Percentiles rank a stretch among this genome's conserved stretches.
Conservation (phyloP, 2,888 invertebrate species). For the Entomobrya proxima region DNA sequence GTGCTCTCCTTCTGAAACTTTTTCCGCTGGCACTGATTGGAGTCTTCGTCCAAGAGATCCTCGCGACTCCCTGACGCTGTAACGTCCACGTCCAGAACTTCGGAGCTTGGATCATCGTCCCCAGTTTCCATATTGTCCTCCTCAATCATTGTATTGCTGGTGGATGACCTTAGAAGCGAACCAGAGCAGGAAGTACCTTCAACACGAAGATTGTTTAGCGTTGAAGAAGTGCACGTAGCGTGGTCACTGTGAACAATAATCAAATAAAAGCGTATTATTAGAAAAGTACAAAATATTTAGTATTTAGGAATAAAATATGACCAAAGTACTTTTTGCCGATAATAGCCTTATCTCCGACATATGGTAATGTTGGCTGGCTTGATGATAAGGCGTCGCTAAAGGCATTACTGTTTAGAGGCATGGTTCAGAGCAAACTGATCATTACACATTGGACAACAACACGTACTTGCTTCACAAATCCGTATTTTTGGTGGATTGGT, state of each 20-base stretch:
- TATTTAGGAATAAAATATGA: too few species aligned
- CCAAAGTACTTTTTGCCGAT: too few species aligned
- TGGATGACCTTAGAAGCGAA: not conserved
- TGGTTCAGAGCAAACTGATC: too few species aligned
- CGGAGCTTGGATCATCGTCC: slow-evolving; percentile 71
- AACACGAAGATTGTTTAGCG: not conserved
- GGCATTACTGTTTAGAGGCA: too few species aligned
- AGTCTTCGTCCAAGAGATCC: slow-evolving; percentile 24
- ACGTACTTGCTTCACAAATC: too few species aligned
- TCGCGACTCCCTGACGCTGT: not conserved
- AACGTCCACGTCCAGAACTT: slow-evolving; percentile 46
- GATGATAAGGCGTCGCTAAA: too few species aligned
- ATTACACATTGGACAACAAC: too few species aligned
- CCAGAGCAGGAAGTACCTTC: not conserved
- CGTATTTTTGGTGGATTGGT: too few species aligned
- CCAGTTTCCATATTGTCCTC: slow-evolving; percentile 70
- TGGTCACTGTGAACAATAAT: slow-evolving; percentile 21
- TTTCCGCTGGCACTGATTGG: not conserved
- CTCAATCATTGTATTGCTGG: slow-evolving; percentile 57
- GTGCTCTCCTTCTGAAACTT: slow-evolving; percentile 73
- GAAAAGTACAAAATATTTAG: not conserved
- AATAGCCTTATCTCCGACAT: too few species aligned
- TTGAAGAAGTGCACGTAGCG: not conserved
- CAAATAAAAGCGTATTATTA: not conserved
- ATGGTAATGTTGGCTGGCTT: too few species aligned